Conservation (phyloP, 2,113 vertebrate species). For the Probosciger aterrimus region DNA sequence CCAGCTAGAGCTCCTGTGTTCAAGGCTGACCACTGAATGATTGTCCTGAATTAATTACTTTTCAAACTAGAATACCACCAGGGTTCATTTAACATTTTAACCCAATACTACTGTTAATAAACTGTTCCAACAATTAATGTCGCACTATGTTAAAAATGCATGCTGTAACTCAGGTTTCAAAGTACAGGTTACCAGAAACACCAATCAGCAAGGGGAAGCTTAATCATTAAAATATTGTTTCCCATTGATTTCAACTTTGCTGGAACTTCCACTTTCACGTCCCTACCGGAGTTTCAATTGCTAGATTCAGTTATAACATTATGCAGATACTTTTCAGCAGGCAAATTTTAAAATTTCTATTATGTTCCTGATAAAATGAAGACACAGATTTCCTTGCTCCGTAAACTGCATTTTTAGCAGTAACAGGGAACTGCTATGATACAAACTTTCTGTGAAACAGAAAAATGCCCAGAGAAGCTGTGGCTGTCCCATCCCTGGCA, state of each 20-base stretch:
- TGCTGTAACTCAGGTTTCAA: rapidly evolving
- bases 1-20: neutral
- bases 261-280: neutral
- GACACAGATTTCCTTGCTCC: neutral
- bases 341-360: neutral
- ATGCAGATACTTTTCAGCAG: neutral
- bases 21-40: conserved; percentile 24
- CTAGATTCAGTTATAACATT: neutral
- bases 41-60: neutral
- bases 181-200: neutral
- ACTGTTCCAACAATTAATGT: neutral
- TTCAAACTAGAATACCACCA: neutral
- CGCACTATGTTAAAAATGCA: neutral
- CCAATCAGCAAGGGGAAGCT: neutral
- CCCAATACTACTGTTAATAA: neutral
- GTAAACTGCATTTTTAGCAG: neutral
- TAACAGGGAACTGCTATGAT: neutral
- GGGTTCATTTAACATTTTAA: neutral
- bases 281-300: neutral
- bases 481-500: neutral
- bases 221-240: neutral
- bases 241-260: neutral
- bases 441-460: neutral
- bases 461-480: neutral
- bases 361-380: neutral